Base-by-base conservation (phyloP, 2,113 vertebrate genomes). In the Stercorarius parasiticus region DNA sequence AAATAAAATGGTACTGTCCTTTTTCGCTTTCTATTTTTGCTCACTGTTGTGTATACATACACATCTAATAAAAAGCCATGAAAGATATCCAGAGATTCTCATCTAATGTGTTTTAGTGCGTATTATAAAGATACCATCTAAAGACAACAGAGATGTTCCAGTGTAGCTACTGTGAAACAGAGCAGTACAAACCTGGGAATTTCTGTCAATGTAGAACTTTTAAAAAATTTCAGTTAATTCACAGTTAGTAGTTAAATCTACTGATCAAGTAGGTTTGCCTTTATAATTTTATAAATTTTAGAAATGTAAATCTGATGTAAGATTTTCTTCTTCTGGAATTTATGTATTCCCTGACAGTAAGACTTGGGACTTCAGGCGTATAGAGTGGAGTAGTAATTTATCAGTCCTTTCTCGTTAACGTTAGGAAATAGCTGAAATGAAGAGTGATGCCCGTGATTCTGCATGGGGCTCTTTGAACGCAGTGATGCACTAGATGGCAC, bases 401-500 rank as follows among this genome's bases (percentile, higher is more conserved):
- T 27, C 20, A 2, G 43, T 59, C 36, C 5, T 69, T 90, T 69
- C 61, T 38, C 0, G 0, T 65, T 9, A 53, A 55, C 36, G 0
- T 45, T 21, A n/a, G 49, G 80, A 67, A 90, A 45, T 2, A 16
- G 34, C 55, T 22, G 56, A 34, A 62, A 34, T 69, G 7, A 20
- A 13, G 23, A 45, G 3, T 3, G 3, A 2, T 3, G 32, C 1
- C 20, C 3, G 12, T 0, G 52, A 1, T 15, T 47, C 27, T 4
- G 23, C 13, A 1, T 6, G 49, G 15, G 10, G 30, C 52, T 64
- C 52, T 65, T 7, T 26, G 67, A 42, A 15, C 13, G 8, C 15
- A 3, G 34, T 1, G 4, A 1, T 5, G 62, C 98, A 96, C 97
- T 97, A 98, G 98, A 97, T 98, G 98, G 98, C 98, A 95, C 82